phyloP scores from a whole-genome alignment of 1,140 invertebrate genomes.

The Drosophila seguyi region DNA sequence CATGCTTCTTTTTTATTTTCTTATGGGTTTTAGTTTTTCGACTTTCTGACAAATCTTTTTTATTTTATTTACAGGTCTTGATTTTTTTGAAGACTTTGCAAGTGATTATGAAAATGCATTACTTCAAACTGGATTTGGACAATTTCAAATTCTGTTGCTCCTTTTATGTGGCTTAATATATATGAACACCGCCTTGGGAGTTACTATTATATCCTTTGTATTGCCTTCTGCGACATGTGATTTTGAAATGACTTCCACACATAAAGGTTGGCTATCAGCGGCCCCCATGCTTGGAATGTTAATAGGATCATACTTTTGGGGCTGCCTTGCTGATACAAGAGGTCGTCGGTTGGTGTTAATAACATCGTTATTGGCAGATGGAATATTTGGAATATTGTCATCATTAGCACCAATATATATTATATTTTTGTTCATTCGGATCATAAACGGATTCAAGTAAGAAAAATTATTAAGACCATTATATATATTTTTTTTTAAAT shows the following conservation, averaged over 20 bases:
- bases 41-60: not conserved
- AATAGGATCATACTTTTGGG: constrained; percentile 95
- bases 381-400: constrained; percentile 90
- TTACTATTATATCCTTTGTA: constrained; percentile 94
- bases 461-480: constrained; percentile 51
- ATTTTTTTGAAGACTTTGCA: constrained; percentile 60
- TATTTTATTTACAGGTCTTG: constrained; percentile 43
- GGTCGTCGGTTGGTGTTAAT: constrained; percentile 92
- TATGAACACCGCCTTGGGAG: constrained; percentile 92
- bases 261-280: constrained; percentile 91
- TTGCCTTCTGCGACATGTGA: constrained; percentile 91
- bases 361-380: constrained; percentile 91
- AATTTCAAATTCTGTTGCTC: constrained; percentile 90
- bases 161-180: constrained; percentile 90
- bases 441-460: constrained; percentile 95
- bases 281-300: constrained; percentile 95
- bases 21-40: not conserved
- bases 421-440: constrained; percentile 91
- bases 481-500: too few species aligned
- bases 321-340: constrained; percentile 92
- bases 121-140: constrained; percentile 89
- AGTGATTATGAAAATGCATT: constrained; percentile 68
- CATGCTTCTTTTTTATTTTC: too few species aligned
- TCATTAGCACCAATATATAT: constrained; percentile 91
- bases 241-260: constrained; percentile 90